phyloP scores from a whole-genome alignment of 2,113 vertebrate species.

The Oreochromis spilurus region DNA sequence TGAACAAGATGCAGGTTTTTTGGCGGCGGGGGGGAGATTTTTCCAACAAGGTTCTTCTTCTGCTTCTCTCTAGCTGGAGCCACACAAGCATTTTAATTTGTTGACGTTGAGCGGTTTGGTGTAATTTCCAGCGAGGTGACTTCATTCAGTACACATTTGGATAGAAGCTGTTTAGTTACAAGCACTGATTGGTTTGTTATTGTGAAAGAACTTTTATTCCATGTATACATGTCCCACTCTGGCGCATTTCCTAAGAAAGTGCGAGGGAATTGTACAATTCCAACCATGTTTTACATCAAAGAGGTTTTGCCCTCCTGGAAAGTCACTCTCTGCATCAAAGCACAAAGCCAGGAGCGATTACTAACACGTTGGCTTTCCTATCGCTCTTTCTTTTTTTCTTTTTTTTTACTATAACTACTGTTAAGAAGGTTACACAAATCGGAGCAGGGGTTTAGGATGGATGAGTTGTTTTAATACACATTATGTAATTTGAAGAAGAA shows the following conservation, averaged over 20 bases:
- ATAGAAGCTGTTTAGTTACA: constrained; percentile 10
- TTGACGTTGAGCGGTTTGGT: constrained; percentile 25
- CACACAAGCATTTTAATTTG: constrained; percentile 29
- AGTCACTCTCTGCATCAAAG: constrained; percentile 4
- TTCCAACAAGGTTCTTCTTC: not conserved
- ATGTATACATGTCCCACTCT: constrained; percentile 27
- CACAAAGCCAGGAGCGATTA: not conserved
- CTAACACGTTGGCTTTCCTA: constrained; percentile 1
- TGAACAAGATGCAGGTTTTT: not conserved
- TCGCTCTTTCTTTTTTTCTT: not conserved
- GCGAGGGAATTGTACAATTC: constrained; percentile 26
- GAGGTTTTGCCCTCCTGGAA: not conserved
- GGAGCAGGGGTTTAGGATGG: not conserved
- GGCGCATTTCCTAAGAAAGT: constrained; percentile 16
- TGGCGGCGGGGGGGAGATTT: not conserved
- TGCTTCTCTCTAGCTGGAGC: not conserved
- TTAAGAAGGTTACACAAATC: not conserved
- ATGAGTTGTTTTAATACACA: constrained; percentile 10
- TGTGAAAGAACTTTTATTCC: constrained; percentile 50
- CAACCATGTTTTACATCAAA: constrained; percentile 30
- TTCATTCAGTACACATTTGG: constrained; percentile 35
- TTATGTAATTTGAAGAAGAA: not conserved
- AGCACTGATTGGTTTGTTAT: constrained; percentile 20
- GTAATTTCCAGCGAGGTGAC: constrained; percentile 40
- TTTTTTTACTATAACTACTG: constrained; percentile 13